Evolutionary conservation across 2,113 vertebrate species (phyloP), one percentile per base, ranked within the genome.

Genomic region (Elephas maximus): DNA sequence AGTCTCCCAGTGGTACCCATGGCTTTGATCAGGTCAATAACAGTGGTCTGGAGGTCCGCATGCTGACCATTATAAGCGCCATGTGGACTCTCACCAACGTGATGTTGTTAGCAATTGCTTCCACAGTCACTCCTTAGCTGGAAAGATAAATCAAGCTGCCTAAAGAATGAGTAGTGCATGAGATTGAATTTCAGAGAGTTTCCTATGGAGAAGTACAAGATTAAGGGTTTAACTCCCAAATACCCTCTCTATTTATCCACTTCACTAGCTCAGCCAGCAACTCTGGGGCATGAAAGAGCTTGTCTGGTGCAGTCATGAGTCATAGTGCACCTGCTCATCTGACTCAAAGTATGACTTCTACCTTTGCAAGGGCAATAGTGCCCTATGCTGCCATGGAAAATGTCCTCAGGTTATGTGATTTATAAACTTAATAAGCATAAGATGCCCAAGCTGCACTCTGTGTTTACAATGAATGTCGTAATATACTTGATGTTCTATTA

Each of bases 1-100:
- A 97, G 88, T 44, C 82, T 97, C 96, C 82, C 96, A 73, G 33
- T 60, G 60, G 88, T 97, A 87, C 82, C 82, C 90, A 91, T 77
- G 74, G 92, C 74, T 97, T 96, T 94, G 92, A 95, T 95, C 91
- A 89, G 92, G 95, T 97, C 97, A 97, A 4, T 94, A 96, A 73
- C 85, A 79, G 88, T 94, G 92, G 95, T 93, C 74, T 81, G 41
- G 67, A 94, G 95, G 86, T 96, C 95, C 88, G 51, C 86, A 89
- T 74, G 65, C 91, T 97, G 96, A 89, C 97, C 96, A 69, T 67
- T 82, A 28, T 71, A 83, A 93, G 85, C 63, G 45, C 51, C 71
- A 60, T 92, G 85, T 93, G 33, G 45, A 94, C 76, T 92, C 67
- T 89, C 24, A 76, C 88, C 92, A 30, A 37, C 77, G 69, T 82